These are phyloP conservation scores for Chamaetylas fuelleborni DNA, from an alignment of 2,113 vertebrate species.

Conservation along the genomic window DNA sequence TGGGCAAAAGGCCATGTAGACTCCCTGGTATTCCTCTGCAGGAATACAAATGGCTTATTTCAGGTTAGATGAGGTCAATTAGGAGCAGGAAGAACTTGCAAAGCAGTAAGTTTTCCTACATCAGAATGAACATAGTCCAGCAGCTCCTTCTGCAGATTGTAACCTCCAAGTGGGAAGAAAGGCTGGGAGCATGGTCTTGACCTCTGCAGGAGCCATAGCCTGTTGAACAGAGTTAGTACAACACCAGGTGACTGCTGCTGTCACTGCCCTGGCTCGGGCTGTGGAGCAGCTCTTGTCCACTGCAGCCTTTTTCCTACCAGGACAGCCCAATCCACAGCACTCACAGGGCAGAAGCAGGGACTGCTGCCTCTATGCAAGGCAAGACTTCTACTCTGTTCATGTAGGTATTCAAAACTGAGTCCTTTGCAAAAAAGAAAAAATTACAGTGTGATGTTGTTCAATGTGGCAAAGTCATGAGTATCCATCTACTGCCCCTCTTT, in stretches of 20 bases:
- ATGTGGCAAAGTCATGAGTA: accelerated
- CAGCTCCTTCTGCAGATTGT: background rate
- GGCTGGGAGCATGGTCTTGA: background rate
- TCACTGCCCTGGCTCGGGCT: accelerated
- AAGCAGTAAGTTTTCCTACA: background rate
- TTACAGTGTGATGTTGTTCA: background rate
- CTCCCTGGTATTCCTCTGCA: conserved; percentile 31
- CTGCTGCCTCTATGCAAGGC: background rate
- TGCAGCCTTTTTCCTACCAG: background rate
- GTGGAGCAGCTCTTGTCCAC: background rate
- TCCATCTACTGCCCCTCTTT: background rate
- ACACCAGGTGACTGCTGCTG: background rate
- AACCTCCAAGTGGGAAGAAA: background rate
- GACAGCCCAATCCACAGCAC: background rate
- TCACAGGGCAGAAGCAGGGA: background rate
- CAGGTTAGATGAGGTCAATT: conserved; percentile 36
- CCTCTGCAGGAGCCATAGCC: background rate
- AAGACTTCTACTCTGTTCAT: background rate
- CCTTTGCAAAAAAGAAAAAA: background rate
- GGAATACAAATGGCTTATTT: conserved; percentile 10
- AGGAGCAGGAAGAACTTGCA: conserved; percentile 51
- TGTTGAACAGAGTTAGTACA: background rate
- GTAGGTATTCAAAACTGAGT: background rate
- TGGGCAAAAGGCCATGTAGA: conserved; percentile 51
- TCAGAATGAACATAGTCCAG: background rate